Conservation (phyloP, 2,888 invertebrate genomes). For the Saturnia japonica region DNA sequence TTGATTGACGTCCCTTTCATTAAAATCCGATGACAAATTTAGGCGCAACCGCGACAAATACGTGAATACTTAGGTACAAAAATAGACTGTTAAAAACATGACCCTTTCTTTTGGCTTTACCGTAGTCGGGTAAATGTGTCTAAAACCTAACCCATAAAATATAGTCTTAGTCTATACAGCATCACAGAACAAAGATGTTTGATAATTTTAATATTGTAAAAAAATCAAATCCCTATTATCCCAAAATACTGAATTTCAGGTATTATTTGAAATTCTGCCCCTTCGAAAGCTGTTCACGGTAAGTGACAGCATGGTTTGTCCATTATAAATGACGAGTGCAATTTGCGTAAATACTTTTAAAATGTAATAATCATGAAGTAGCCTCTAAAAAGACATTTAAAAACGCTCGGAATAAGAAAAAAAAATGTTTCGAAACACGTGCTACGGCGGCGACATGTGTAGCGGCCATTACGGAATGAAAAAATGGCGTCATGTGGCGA, state of each 20-base stretch:
- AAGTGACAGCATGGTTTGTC: constrained; percentile 10
- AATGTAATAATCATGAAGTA: constrained; percentile 12
- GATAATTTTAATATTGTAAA: too few relatives aligned
- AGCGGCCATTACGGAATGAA: constrained; percentile 56
- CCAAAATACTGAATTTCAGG: neutral
- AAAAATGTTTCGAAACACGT: constrained; percentile 54
- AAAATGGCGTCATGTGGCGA: constrained; percentile 72
- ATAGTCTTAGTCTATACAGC: too few relatives aligned
- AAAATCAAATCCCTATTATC: too few relatives aligned
- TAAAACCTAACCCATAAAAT: too few relatives aligned
- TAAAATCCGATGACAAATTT: too few relatives aligned
- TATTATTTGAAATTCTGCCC: constrained; percentile 26
- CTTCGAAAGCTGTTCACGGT: constrained; percentile 25
- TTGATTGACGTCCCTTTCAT: too few relatives aligned
- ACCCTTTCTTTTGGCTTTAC: too few relatives aligned
- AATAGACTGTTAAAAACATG: too few relatives aligned
- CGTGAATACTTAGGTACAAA: too few relatives aligned
- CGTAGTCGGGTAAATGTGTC: too few relatives aligned
- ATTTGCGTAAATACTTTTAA: constrained; percentile 8
- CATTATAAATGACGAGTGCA: neutral
- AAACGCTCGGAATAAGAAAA: constrained; percentile 19
- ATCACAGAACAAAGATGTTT: too few relatives aligned
- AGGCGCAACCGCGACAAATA: too few relatives aligned
- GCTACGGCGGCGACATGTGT: constrained; percentile 64
- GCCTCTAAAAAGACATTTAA: constrained; percentile 23